Evolutionary conservation across 2,113 vertebrate species (phyloP).

Genomic region (Mormyrus lacerda): DNA sequence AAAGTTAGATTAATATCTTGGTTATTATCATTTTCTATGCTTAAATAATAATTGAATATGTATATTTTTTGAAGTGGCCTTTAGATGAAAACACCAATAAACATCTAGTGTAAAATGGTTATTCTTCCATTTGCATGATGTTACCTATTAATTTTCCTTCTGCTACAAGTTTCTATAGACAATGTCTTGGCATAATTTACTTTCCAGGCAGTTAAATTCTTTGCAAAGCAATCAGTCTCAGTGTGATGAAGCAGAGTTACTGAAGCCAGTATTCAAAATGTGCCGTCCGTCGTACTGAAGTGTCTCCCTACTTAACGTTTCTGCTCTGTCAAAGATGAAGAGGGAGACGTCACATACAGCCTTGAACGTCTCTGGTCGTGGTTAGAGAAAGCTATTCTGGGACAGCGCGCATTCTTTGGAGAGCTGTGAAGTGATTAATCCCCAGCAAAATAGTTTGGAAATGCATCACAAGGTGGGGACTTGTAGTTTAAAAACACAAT

Average conservation of each 20-base stretch:
- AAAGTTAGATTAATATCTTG: background rate
- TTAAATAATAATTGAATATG: background rate
- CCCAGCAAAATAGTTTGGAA: background rate
- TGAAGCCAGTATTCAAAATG: background rate
- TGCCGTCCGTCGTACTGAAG: background rate
- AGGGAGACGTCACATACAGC: background rate
- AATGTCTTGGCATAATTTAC: background rate
- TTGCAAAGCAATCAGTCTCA: background rate
- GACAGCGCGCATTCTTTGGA: background rate
- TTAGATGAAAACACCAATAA: background rate
- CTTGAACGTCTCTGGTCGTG: background rate
- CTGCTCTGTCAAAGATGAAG: background rate
- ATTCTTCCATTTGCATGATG: background rate
- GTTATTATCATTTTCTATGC: background rate
- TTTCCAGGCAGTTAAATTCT: background rate
- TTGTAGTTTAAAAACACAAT: background rate
- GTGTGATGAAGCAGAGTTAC: background rate
- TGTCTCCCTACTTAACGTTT: background rate
- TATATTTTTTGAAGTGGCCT: background rate
- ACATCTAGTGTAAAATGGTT: background rate
- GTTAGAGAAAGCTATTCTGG: background rate
- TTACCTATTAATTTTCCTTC: background rate
- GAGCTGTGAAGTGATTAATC: background rate
- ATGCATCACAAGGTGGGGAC: background rate
- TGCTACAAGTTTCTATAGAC: background rate